Conservation (phyloP, 2,113 vertebrate species). For the Pelusios castaneus region DNA sequence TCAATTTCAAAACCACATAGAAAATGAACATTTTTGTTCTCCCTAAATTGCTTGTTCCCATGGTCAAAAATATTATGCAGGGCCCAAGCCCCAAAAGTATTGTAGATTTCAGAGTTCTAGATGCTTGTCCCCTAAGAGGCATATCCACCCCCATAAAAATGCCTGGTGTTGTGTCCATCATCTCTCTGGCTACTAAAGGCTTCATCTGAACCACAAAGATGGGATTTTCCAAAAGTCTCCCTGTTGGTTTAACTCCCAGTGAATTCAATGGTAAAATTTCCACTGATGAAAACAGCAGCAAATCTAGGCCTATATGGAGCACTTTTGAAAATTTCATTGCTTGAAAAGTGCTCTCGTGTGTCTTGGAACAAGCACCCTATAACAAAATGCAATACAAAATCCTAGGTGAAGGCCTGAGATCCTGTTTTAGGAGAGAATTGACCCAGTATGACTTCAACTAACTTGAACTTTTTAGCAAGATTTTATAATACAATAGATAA, state of each 20-base stretch:
- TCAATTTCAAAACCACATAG: not conserved
- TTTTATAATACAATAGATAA: not conserved
- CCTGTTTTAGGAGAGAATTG: not conserved
- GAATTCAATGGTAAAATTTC: not conserved
- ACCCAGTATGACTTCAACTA: not conserved
- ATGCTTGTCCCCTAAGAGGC: not conserved
- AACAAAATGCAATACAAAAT: not conserved
- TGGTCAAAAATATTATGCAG: not conserved
- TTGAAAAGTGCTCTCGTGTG: rapidly evolving
- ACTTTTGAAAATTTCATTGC: not conserved
- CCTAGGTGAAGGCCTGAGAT: not conserved
- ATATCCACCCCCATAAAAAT: not conserved
- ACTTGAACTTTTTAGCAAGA: not conserved
- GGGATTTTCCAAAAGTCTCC: not conserved
- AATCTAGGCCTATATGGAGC: no score
- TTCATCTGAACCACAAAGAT: rapidly evolving
- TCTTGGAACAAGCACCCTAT: not conserved
- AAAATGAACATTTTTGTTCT: not conserved
- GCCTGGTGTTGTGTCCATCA: not conserved
- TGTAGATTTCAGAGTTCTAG: not conserved
- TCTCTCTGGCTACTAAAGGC: rapidly evolving
- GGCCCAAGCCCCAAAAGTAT: not conserved
- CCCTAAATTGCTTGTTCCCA: not conserved
- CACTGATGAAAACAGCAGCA: not conserved
- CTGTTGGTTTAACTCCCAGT: not conserved